Base-by-base conservation (phyloP, 2,797 vertebrate species). In the Holocentrus rufus region DNA sequence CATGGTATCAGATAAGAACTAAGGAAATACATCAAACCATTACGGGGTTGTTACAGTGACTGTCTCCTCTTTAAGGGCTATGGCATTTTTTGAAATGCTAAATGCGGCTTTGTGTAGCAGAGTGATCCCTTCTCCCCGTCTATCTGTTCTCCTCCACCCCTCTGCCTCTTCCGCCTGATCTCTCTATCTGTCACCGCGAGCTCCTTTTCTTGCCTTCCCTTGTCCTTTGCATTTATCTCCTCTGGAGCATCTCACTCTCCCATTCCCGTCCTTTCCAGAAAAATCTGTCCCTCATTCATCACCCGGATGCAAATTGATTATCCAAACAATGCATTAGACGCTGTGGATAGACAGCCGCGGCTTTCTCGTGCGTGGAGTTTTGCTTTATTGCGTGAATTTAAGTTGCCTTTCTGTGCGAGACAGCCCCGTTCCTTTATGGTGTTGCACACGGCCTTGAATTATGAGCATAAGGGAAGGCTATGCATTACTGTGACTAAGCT, bases 401-500 rank as follows among this genome's bases (percentile, higher is more conserved):
- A 72, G 69, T 72, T 20, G 65, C 44, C 65, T 25, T 15, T 55
- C 68, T 72, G 18, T 39, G 46, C 20, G 7, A 52, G 30, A 67
- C 50, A 31, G 31, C 39, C 56, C 78, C 46, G 61, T 75, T 84
- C 65, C 61, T 85, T 85, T 69, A 36, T 15, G 31, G 25, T 55
- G 5, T 18, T n/a, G 46, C 69, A 64, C 63, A 76, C 31, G 62
- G 59, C 60, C 61, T 56, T 76, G 57, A 77, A 76, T 79, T 62
- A 82, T 46, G 64, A 75, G 77, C 74, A 59, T 13, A 69, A 82
- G 70, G 20, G 8, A 44, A 50, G 68, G 66, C 75, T 81, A 57
- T 65, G 74, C 78, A 65, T 75, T 65, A 63, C 76, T 81, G 81
- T 82, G 82, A 89, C 87, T 84, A 80, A 89, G 85, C 63, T 72